These are phyloP conservation scores for Anthopleura sola DNA, from an alignment of 64 coral and sea anemone genomes.

Conservation along the genomic window DNA sequence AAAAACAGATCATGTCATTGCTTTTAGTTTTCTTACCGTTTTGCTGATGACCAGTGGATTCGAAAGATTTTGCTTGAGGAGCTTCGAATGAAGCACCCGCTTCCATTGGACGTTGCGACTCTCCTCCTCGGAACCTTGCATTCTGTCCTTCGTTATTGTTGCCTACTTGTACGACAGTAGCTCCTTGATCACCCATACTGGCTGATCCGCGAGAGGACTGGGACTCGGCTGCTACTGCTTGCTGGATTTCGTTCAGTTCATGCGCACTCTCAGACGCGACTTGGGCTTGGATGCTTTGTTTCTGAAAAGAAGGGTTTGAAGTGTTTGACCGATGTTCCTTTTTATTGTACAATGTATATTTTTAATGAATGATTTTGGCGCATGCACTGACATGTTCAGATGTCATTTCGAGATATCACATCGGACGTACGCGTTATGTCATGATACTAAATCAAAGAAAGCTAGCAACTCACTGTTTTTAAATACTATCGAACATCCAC, in stretches of 20 bases:
- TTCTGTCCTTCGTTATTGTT: not conserved
- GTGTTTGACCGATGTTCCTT: too few relatives aligned
- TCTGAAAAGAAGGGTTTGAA: conserved; percentile 26
- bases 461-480: too few relatives aligned
- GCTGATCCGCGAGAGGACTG: conserved; percentile 89
- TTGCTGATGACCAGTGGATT: not conserved
- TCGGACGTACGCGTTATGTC: too few relatives aligned
- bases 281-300: conserved; percentile 86
- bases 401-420: too few relatives aligned
- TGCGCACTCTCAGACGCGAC: conserved; percentile 94
- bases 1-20: not conserved
- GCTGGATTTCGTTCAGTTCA: conserved; percentile 83
- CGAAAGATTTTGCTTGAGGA: not conserved
- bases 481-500: too few relatives aligned
- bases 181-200: conserved; percentile 59
- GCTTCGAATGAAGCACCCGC: not conserved
- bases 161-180: conserved; percentile 53
- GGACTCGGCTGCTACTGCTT: conserved; percentile 82
- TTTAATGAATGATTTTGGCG: too few relatives aligned
- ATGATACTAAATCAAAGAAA: too few relatives aligned
- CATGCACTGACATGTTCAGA: too few relatives aligned
- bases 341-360: too few relatives aligned
- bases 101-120: not conserved
- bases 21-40: not conserved
- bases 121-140: conserved; percentile 1